Evolutionary conservation across 2,797 vertebrate genomes (phyloP).

Genomic region (Sibirionetta formosa): DNA sequence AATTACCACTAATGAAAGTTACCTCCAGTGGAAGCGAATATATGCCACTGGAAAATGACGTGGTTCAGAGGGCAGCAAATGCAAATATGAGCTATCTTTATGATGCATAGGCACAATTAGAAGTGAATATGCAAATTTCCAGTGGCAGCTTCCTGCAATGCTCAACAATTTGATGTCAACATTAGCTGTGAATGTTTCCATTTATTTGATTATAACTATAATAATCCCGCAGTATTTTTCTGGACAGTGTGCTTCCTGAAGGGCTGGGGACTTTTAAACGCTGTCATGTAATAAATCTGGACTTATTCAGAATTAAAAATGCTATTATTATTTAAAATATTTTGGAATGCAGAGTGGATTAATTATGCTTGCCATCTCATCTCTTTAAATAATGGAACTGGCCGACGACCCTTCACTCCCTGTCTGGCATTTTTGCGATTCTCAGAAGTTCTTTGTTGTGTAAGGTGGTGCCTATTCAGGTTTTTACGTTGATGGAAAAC

Average conservation of each 20-base stretch:
- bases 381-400: neutral
- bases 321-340: neutral
- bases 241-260: neutral
- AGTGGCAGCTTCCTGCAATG: slow-evolving; percentile 1
- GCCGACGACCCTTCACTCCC: neutral
- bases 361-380: neutral
- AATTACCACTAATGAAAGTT: slow-evolving; percentile 59
- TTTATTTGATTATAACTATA: slow-evolving; percentile 26
- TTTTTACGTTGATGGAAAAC: neutral
- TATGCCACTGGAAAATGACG: slow-evolving; percentile 9
- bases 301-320: neutral
- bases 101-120: slow-evolving; percentile 42
- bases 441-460: neutral
- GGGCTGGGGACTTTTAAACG: neutral
- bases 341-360: neutral
- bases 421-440: neutral
- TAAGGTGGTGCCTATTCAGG: neutral
- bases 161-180: slow-evolving; percentile 17
- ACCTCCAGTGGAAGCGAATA: slow-evolving; percentile 41
- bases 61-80: slow-evolving; percentile 40
- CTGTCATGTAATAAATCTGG: neutral
- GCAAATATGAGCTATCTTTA: slow-evolving; percentile 15
- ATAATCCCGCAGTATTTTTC: neutral
- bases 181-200: slow-evolving; percentile 24
- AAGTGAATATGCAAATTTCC: slow-evolving; percentile 35